Conservation (phyloP, 2,888 invertebrate species). For the Cryptocheilus praepositus region DNA sequence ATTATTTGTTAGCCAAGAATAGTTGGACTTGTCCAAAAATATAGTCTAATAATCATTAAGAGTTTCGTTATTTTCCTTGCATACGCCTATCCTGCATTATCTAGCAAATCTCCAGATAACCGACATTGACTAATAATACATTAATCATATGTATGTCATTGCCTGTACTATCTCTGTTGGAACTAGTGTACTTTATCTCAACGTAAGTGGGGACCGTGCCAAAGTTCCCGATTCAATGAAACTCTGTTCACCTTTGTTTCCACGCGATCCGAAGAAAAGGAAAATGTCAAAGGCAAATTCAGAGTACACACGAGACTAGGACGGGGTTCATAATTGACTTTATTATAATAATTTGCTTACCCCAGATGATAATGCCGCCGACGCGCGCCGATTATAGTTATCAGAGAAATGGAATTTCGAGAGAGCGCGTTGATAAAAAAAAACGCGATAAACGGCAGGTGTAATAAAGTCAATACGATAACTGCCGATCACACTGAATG, state of each 20-base stretch:
- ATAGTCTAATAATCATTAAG: constrained; percentile 55
- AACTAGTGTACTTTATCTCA: too few relatives aligned
- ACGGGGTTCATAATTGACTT: neutral
- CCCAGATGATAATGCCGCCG: constrained; percentile 35
- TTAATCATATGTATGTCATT: too few relatives aligned
- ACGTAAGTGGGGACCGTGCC: too few relatives aligned
- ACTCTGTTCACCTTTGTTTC: too few relatives aligned
- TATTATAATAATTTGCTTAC: constrained; percentile 36
- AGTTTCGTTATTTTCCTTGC: constrained; percentile 29
- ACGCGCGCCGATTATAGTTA: constrained; percentile 16
- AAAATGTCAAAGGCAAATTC: neutral
- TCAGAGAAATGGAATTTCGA: constrained; percentile 29
- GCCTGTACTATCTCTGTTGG: too few relatives aligned
- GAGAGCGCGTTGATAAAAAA: constrained; percentile 32
- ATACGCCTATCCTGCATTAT: too few relatives aligned
- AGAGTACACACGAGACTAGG: too few relatives aligned
- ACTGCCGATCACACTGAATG: constrained; percentile 14
- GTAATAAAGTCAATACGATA: constrained; percentile 28
- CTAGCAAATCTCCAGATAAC: too few relatives aligned
- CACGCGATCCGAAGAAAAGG: neutral
- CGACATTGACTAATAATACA: too few relatives aligned
- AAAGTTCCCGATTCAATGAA: too few relatives aligned
- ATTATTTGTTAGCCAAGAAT: constrained; percentile 65
- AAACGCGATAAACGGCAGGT: constrained; percentile 33
- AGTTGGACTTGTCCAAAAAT: constrained; percentile 62